Evolutionary conservation across 2,113 vertebrate genomes (phyloP), one percentile per base, ranked within the genome.

Genomic region (Rhynchomys soricoides): DNA sequence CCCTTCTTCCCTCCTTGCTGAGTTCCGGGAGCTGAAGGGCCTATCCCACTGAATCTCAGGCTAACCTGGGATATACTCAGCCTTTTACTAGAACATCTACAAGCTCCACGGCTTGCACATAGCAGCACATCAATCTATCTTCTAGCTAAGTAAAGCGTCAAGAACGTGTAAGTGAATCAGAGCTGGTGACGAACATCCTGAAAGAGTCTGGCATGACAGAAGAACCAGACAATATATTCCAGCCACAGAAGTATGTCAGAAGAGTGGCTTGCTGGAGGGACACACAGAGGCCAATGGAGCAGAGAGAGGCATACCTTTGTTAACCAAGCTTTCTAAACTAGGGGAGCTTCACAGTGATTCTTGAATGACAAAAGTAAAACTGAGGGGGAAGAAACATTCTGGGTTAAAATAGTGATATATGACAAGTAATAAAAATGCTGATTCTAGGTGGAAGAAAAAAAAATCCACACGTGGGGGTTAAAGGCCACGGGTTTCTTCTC

Each of bases 71-170:
- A 82, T 68, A 89, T 12, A n/a, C 0, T 3, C 2, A 50, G 48
- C 15, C 22, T 86, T 92, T 26, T 66, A 43, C 26, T 31, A 62
- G 10, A 89, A 89, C 13, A 82, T n/a, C 50, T 57, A 75, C 11
- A 86, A 82, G 66, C 88, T 85, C 8, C 75, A 19, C 16, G 43
- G 81, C 8, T 64, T 57, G 37, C 40, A 43, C 4, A 16, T 1
- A 86, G 34, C 64, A 77, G 52, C 86, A 71, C 2, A 83, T 52
- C 17, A 52, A 48, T 21, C 48, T 91, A 74, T 79, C 45, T 48
- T 88, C n/a, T 78, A 78, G 37, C 26, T 71, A 94, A 90, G 59
- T 50, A 92, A 93, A 95, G 34, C 48, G 70, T 79, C 75, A 77
- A 90, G 82, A 83, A 68, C 75, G 34, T 3, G 66, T 68, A 85